Conservation (phyloP, 2,113 vertebrate species). For the Rhinolophus ferrumequinum region DNA sequence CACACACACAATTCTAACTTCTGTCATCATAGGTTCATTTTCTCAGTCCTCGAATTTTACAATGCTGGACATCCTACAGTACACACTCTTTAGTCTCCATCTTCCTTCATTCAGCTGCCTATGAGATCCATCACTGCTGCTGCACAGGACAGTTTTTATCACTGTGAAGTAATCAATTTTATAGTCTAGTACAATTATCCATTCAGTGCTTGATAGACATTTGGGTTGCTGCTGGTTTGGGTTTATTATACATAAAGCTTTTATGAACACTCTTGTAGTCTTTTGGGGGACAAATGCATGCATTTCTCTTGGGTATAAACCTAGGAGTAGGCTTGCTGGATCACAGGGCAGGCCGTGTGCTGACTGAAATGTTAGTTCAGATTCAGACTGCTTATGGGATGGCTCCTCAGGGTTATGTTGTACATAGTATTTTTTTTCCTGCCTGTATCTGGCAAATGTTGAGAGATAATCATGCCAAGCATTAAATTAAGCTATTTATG, state of each 20-base stretch:
- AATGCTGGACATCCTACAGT: not conserved
- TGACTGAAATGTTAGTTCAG: not conserved
- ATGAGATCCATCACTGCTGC: not conserved
- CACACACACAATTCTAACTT: not conserved
- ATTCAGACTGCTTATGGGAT: not conserved
- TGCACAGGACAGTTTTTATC: not conserved
- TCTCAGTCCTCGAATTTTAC: not conserved
- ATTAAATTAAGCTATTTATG: constrained; percentile 51
- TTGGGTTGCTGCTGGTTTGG: not conserved
- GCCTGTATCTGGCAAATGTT: not conserved
- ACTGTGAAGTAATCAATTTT: not conserved
- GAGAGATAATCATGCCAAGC: not conserved
- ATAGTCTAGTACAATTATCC: not conserved
- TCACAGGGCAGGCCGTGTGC: too few relatives aligned
- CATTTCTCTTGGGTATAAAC: not conserved
- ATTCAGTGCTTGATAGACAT: not conserved
- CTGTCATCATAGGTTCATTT: not conserved
- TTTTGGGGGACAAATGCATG: not conserved
- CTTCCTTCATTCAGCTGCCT: not conserved
- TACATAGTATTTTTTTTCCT: not conserved
- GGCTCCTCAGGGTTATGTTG: not conserved
- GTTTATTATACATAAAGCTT: not conserved
- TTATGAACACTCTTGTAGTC: not conserved
- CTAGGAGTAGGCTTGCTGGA: not conserved
- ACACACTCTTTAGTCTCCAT: not conserved